Percentiles rank a stretch among this genome's conserved stretches.
Conservation (phyloP, 2,113 vertebrate species). For the Myotis davidii region DNA sequence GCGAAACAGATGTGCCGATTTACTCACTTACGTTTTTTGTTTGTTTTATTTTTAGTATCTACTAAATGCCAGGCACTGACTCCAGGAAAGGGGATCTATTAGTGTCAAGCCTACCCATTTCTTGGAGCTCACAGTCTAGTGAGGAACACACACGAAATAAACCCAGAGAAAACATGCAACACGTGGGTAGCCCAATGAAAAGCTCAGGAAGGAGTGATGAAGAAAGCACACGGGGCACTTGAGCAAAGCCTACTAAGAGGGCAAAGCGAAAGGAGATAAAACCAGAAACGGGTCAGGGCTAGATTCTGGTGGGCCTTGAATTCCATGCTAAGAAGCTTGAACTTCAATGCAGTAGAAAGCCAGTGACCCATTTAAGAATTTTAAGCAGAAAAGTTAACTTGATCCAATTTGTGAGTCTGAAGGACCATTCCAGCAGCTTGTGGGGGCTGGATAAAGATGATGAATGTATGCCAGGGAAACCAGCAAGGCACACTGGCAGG, state of each 20-base stretch:
- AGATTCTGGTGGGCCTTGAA: not conserved
- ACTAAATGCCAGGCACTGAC: not conserved
- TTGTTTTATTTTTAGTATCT: not conserved
- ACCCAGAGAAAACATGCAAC: not conserved
- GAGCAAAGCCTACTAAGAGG: not conserved
- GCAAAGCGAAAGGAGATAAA: constrained; percentile 1
- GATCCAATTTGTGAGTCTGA: constrained; percentile 37
- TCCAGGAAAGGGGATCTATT: not conserved
- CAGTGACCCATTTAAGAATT: constrained; percentile 57
- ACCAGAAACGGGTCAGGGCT: not conserved
- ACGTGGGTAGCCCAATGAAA: not conserved
- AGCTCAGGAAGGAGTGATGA: not conserved
- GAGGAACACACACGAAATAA: not conserved
- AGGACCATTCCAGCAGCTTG: not conserved
- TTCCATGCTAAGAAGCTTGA: constrained; percentile 40
- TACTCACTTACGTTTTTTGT: not conserved
- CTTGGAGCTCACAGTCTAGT: not conserved
- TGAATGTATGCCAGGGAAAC: not conserved
- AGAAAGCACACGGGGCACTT: not conserved
- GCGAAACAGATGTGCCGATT: not conserved
- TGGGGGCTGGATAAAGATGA: not conserved
- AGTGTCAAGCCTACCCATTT: not conserved
- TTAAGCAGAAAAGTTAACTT: constrained; percentile 55
- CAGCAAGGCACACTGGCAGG: not conserved
- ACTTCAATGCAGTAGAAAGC: constrained; percentile 2